These are phyloP conservation scores for Pelosia muscerda DNA, from an alignment of 2,888 invertebrate genomes.

Conservation along the genomic window DNA sequence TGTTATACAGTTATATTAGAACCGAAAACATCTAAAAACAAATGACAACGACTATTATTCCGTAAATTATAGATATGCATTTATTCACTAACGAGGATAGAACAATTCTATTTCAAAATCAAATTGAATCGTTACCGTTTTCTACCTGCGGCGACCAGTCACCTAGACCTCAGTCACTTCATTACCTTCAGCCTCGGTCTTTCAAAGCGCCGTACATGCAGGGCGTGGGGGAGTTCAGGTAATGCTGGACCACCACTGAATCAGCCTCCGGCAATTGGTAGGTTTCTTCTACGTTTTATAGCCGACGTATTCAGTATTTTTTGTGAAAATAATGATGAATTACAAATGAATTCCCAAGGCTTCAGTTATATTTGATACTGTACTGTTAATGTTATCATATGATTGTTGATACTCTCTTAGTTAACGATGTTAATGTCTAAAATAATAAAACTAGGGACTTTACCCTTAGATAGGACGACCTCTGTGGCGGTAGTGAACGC, in stretches of 20 bases:
- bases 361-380: neutral
- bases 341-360: neutral
- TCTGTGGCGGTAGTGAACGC: too few relatives aligned
- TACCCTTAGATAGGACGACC: too few relatives aligned
- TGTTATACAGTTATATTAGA: too few relatives aligned
- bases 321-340: constrained; percentile 41
- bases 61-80: constrained; percentile 44
- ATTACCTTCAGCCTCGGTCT: constrained; percentile 50
- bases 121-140: constrained; percentile 66
- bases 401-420: too few relatives aligned
- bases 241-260: constrained; percentile 46
- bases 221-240: constrained; percentile 41
- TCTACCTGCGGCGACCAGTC: constrained; percentile 56
- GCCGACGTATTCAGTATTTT: constrained; percentile 44
- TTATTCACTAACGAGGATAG: constrained; percentile 47
- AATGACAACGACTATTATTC: constrained; percentile 8
- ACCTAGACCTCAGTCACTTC: constrained; percentile 56
- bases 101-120: constrained; percentile 67
- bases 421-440: too few relatives aligned
- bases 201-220: constrained; percentile 42
- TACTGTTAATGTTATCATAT: neutral
- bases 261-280: constrained; percentile 47
- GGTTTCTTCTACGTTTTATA: constrained; percentile 47
- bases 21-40: too few relatives aligned
- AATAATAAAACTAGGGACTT: too few relatives aligned